Percentiles rank a stretch among this genome's conserved stretches.
These are phyloP conservation scores for Talpa occidentalis DNA, from an alignment of 2,113 vertebrate genomes.

Conservation along the genomic window DNA sequence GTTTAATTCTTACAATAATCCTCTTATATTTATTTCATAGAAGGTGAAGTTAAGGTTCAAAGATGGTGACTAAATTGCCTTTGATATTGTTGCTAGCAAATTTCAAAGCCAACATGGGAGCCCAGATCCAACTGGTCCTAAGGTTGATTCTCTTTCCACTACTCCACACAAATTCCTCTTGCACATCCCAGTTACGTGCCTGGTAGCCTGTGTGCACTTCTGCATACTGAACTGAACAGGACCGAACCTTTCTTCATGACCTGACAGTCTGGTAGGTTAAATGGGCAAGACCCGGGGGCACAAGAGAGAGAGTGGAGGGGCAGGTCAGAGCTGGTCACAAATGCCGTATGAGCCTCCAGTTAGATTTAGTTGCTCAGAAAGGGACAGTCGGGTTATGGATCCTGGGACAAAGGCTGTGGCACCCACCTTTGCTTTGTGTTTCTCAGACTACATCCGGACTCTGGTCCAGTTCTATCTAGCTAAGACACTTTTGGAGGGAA, in stretches of 20 bases:
- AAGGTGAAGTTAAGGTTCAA: background rate
- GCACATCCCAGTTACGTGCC: background rate
- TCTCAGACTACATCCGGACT: background rate
- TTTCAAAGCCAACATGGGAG: background rate
- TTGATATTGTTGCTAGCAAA: background rate
- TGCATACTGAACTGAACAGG: background rate
- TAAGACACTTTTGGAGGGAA: background rate
- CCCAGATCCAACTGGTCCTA: background rate
- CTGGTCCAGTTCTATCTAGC: background rate
- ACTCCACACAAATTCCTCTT: background rate
- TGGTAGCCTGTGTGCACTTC: background rate
- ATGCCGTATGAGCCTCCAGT: background rate
- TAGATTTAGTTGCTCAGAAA: background rate
- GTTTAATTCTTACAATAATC: background rate
- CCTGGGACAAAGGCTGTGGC: background rate
- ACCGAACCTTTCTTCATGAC: background rate
- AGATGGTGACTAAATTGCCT: background rate
- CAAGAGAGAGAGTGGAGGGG: background rate
- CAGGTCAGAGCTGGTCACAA: background rate
- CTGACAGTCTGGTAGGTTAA: background rate
- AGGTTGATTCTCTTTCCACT: background rate
- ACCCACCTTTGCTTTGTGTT: accelerated
- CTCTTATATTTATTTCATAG: background rate
- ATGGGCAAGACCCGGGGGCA: background rate
- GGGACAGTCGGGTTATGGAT: background rate